phyloP scores from a whole-genome alignment of 2,797 vertebrate genomes.

The Chlorospingus flavigularis region DNA sequence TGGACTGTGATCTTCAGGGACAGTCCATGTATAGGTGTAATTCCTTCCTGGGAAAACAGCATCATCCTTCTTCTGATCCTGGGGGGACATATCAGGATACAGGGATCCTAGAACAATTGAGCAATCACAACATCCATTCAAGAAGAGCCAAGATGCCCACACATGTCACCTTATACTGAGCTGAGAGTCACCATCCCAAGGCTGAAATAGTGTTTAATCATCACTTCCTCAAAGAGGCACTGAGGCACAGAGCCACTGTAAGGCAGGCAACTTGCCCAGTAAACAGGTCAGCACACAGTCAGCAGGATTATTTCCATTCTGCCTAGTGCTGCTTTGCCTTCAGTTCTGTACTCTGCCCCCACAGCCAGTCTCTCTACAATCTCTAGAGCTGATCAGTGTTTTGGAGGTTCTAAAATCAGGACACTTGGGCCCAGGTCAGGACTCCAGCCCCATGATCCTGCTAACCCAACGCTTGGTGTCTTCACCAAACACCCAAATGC shows the following conservation, averaged over 20 bases:
- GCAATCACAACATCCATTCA: slow-evolving; percentile 44
- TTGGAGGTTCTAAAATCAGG: not conserved
- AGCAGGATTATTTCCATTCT: not conserved
- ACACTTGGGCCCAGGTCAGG: not conserved
- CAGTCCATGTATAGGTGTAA: slow-evolving; percentile 80
- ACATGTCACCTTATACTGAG: not conserved
- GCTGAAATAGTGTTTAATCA: not conserved
- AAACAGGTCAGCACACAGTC: not conserved
- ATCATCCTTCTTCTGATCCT: slow-evolving; percentile 77
- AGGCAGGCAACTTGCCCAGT: not conserved
- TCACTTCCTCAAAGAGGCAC: not conserved
- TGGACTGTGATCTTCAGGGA: slow-evolving; percentile 77
- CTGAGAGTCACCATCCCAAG: not conserved
- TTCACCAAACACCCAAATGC: not conserved
- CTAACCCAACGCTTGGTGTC: not conserved
- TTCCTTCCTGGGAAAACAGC: slow-evolving; percentile 73
- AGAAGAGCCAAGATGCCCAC: not conserved
- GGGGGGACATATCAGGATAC: slow-evolving; percentile 80
- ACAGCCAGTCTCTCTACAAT: not conserved
- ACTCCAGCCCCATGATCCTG: not conserved
- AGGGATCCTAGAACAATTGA: slow-evolving; percentile 74
- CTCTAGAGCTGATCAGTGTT: not conserved
- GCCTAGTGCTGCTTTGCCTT: not conserved
- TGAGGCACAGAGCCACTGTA: not conserved
- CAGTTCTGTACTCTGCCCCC: not conserved